phyloP scores from a whole-genome alignment of 92 coral and sea anemone species.

The Epizoanthus scotinus region DNA sequence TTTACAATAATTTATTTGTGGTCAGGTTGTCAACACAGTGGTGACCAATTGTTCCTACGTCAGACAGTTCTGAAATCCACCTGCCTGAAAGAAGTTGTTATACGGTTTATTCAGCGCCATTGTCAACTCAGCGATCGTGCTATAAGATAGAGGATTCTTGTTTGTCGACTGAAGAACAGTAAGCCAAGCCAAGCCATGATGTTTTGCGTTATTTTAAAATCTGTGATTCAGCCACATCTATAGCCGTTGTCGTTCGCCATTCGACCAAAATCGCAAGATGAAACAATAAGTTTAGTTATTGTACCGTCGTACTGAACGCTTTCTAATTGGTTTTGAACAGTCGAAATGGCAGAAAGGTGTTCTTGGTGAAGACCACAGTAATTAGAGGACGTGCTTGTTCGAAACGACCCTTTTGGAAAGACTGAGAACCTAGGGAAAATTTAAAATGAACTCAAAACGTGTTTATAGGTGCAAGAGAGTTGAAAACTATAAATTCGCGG shows the following conservation, averaged over 20 bases:
- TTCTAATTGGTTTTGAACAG: background rate
- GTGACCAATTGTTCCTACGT: background rate
- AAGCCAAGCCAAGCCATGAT: background rate
- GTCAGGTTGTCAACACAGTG: background rate
- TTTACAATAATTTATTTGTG: background rate
- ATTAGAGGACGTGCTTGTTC: background rate
- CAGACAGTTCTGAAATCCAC: conserved; percentile 8
- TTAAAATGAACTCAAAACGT: background rate
- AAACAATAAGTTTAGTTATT: background rate
- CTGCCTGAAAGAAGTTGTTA: conserved; percentile 18
- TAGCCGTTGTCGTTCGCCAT: background rate
- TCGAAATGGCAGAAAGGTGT: background rate
- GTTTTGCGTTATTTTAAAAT: background rate
- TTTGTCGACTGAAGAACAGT: background rate
- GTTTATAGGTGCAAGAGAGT: too few relatives aligned
- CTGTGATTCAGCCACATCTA: background rate
- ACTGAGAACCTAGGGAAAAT: background rate
- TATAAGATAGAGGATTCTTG: conserved; percentile 6
- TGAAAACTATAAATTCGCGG: too few relatives aligned
- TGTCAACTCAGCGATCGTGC: background rate
- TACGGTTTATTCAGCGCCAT: background rate
- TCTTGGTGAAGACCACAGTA: background rate
- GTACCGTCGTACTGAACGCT: background rate
- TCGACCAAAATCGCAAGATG: too few relatives aligned
- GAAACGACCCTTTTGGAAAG: too few relatives aligned